Conservation (phyloP, 2,888 invertebrate species). For the Nomada ruficornis region DNA sequence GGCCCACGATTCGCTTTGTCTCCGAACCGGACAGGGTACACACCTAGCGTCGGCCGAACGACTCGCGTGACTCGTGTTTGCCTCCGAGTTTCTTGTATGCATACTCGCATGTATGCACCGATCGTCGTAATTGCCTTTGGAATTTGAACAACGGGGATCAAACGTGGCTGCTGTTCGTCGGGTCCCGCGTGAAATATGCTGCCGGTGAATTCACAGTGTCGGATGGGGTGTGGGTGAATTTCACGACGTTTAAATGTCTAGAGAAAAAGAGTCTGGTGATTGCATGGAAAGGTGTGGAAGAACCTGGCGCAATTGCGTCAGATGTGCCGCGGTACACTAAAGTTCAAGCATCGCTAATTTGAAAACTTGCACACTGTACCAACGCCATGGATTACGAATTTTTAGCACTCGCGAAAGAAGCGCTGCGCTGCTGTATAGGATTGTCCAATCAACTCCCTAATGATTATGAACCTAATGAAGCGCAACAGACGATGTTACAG, state of each 20-base stretch:
- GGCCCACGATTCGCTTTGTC: constrained; percentile 18
- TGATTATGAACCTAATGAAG: background rate
- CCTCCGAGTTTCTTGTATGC: background rate
- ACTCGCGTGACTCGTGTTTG: constrained; percentile 22
- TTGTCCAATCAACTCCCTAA: background rate
- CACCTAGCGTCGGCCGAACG: background rate
- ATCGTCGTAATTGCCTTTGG: constrained; percentile 35
- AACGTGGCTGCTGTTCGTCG: constrained; percentile 27
- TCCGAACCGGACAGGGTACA: background rate
- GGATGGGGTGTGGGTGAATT: background rate
- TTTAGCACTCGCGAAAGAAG: no score
- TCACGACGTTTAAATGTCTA: background rate
- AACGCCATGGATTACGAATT: background rate
- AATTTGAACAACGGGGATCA: constrained; percentile 43
- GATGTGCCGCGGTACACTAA: background rate
- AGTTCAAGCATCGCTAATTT: constrained; percentile 11
- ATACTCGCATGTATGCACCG: background rate
- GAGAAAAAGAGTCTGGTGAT: no score
- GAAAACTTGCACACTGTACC: background rate
- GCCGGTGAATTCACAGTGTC: background rate
- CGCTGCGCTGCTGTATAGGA: background rate
- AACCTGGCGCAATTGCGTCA: background rate
- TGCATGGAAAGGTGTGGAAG: background rate
- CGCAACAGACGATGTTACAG: no score
- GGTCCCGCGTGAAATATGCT: constrained; percentile 15